phyloP scores from a whole-genome alignment of 2,113 vertebrate genomes.

The Synodontis membranacea region DNA sequence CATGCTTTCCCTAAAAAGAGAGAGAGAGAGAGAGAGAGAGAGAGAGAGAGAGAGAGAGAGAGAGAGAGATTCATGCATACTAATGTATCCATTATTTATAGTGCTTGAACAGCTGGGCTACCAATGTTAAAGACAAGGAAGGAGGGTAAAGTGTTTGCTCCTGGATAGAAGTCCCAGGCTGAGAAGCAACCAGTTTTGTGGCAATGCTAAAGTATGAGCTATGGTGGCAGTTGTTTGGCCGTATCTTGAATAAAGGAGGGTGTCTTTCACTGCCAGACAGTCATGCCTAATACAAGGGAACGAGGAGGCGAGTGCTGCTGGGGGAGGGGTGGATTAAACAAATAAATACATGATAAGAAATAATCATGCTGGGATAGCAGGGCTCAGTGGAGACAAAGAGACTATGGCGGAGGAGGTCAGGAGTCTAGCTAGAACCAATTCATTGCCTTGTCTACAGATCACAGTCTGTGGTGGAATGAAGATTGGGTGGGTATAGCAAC shows the following conservation, averaged over 20 bases:
- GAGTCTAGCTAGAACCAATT: slow-evolving; percentile 64
- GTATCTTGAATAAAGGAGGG: slow-evolving; percentile 49
- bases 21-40: slow-evolving; percentile 65
- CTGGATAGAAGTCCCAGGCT: slow-evolving; percentile 63
- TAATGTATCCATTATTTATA: slow-evolving; percentile 81
- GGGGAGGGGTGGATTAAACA: slow-evolving; percentile 77
- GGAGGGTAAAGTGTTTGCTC: slow-evolving; percentile 54
- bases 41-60: slow-evolving; percentile 67
- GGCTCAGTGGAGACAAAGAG: slow-evolving; percentile 73
- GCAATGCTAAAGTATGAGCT: slow-evolving; percentile 47
- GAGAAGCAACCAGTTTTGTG: slow-evolving; percentile 65
- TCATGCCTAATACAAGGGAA: slow-evolving; percentile 61
- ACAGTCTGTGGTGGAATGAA: slow-evolving; percentile 51
- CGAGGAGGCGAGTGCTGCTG: slow-evolving; percentile 66
- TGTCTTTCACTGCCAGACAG: slow-evolving; percentile 64
- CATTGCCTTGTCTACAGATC: slow-evolving; percentile 64
- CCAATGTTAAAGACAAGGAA: slow-evolving; percentile 64
- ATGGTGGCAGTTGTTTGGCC: slow-evolving; percentile 6
- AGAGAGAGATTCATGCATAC: slow-evolving; percentile 73
- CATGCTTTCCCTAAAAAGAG: slow-evolving; percentile 59
- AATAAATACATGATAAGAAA: slow-evolving; percentile 83
- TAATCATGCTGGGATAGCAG: slow-evolving; percentile 69
- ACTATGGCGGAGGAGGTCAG: slow-evolving; percentile 63
- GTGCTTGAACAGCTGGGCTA: slow-evolving; percentile 65
- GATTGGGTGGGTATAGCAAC: slow-evolving; percentile 32